A percentile compares a stretch with the other conserved stretches of the same genome.
Conservation (phyloP, 2,888 invertebrate genomes). For the Enchytraeus crypticus region DNA sequence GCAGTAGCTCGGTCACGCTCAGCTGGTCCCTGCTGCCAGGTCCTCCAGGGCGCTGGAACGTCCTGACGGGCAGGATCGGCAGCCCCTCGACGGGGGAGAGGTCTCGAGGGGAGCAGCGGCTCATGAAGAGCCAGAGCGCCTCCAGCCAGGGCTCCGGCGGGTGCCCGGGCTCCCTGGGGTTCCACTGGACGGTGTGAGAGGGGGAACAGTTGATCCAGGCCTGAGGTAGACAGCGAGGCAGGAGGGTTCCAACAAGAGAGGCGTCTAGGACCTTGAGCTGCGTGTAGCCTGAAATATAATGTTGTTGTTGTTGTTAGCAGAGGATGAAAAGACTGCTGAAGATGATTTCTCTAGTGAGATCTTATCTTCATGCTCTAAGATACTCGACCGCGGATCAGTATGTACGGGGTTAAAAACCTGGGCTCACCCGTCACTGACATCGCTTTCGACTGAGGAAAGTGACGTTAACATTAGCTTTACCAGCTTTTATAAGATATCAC, state of each 20-base stretch:
- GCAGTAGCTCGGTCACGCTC: conserved; percentile 16
- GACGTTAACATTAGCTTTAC: too few species aligned
- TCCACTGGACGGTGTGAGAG: conserved; percentile 20
- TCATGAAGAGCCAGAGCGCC: conserved; percentile 24
- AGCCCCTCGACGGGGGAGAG: conserved; percentile 22
- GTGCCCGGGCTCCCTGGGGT: conserved; percentile 17
- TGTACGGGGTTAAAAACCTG: too few species aligned
- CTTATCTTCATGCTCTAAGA: too few species aligned
- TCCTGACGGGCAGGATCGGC: conserved; percentile 22
- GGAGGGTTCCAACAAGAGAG: conserved; percentile 13
- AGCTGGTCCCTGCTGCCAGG: background rate
- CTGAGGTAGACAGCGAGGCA: conserved; percentile 22
- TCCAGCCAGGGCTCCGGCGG: conserved; percentile 25
- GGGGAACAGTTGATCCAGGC: conserved; percentile 16
- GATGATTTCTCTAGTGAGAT: too few species aligned
- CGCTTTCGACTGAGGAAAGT: too few species aligned
- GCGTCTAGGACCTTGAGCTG: conserved; percentile 22
- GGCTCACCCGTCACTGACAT: too few species aligned
- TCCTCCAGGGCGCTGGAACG: background rate
- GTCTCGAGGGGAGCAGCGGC: conserved; percentile 16
- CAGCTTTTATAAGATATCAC: too few species aligned
- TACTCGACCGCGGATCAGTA: too few species aligned
- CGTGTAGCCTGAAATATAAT: conserved; percentile 28
- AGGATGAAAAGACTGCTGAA: too few species aligned
- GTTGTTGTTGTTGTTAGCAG: too few species aligned